Evolutionary conservation across 2,888 invertebrate species (phyloP).

Genomic region (Ornithoptera alexandrae): DNA sequence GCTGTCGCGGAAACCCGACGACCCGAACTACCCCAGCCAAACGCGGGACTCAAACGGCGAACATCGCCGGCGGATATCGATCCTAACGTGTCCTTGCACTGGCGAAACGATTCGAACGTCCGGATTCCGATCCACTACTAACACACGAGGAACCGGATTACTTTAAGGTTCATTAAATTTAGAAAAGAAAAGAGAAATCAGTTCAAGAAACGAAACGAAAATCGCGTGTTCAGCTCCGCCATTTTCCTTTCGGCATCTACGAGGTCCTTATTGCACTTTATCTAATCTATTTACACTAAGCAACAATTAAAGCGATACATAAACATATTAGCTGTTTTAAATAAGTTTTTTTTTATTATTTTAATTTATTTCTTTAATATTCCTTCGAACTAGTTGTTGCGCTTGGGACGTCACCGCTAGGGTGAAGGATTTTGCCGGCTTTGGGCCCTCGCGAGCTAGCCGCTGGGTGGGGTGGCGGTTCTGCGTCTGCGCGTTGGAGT

Average conservation of each 20-base stretch:
- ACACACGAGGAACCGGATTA: constrained; percentile 20
- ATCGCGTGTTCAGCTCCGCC: constrained; percentile 56
- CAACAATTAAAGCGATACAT: constrained; percentile 53
- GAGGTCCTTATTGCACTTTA: constrained; percentile 37
- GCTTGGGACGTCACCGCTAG: constrained; percentile 66
- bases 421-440: constrained; percentile 75
- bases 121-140: constrained; percentile 40
- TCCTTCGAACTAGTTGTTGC: constrained; percentile 64
- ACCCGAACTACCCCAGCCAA: constrained; percentile 46
- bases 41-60: constrained; percentile 38
- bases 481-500: constrained; percentile 66
- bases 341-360: constrained; percentile 44
- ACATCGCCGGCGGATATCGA: constrained; percentile 57
- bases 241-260: constrained; percentile 54
- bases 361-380: constrained; percentile 37
- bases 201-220: constrained; percentile 41
- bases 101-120: constrained; percentile 41
- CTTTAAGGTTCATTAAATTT: constrained; percentile 10
- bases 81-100: constrained; percentile 55
- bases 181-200: constrained; percentile 5
- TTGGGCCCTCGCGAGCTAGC: constrained; percentile 48
- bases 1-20: constrained; percentile 61
- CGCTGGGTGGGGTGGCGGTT: constrained; percentile 67
- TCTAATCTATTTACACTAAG: constrained; percentile 54
- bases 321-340: constrained; percentile 46